Base-by-base conservation (phyloP, 2,797 vertebrate species). In the Enteromius fasciolatus region DNA sequence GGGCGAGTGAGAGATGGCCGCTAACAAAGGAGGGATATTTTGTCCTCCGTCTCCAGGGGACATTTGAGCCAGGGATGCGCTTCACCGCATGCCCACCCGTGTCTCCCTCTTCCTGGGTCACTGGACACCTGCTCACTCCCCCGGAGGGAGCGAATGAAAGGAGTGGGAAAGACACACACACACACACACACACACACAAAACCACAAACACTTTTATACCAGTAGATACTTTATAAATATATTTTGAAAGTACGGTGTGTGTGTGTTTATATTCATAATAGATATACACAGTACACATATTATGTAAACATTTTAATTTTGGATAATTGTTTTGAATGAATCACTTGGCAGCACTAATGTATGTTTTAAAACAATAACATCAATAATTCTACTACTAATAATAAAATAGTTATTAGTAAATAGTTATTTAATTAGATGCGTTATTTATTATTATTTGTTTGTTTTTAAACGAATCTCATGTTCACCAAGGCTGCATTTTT, bases 61-160 rank as follows among this genome's bases (percentile, higher is more conserved):
- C 67, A 84, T 88, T 79, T 84, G 85, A 87, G 87, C 77, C 69
- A n/a, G 69, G 66, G 81, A 77, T 77, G 84, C 54, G 69, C 80
- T 77, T 83, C 50, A 75, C 85, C 72, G 76, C 76, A 69, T 70
- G 50, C 66, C 78, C 80, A 86, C 54, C 75, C 72, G 25, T 72
- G 69, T 68, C 70, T 57, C 77, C 54, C 64, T 83, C 72, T 74
- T 57, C 48, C 77, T 67, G 76, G 79, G 72, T 78, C 83, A 76
- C 61, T 80, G 81, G 76, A 87, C 79, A 84, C 80, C 74, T 50
- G 68, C 77, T 63, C 78, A 72, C 66, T 68, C 46, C 39, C 61
- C 76, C 28, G 3, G 39, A 76, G 70, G 73, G 64, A 63, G 36
- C 17, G 28, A 82, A 82, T 84, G 46, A 82, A 82, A 79, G 72